phyloP scores from a whole-genome alignment of 2,113 vertebrate genomes.

The Pteronura brasiliensis region DNA sequence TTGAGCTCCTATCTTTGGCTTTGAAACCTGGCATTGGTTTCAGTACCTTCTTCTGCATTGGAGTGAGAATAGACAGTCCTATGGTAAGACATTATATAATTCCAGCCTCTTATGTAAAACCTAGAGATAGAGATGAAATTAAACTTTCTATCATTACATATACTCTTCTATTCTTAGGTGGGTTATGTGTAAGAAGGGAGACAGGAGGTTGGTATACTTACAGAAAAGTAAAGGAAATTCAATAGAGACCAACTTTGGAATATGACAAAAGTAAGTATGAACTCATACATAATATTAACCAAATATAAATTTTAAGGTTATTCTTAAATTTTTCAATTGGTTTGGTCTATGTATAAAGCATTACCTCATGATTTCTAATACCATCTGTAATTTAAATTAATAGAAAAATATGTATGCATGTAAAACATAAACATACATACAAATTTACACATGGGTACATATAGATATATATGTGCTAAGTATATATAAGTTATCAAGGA shows the following conservation, averaged over 20 bases:
- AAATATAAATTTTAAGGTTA: not conserved
- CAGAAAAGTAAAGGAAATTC: not conserved
- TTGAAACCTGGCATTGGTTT: constrained; percentile 5
- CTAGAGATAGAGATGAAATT: not conserved
- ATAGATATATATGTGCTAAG: not conserved
- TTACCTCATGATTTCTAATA: not conserved
- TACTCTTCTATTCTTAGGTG: not conserved
- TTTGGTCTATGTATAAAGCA: not conserved
- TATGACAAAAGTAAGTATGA: not conserved
- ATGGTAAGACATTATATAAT: not conserved
- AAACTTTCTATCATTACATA: not conserved
- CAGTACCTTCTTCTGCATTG: not conserved
- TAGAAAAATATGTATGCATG: not conserved
- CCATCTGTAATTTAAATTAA: not conserved
- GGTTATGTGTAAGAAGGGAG: not conserved
- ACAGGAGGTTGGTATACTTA: not conserved
- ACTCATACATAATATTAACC: not conserved
- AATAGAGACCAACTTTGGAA: not conserved
- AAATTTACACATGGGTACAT: not conserved
- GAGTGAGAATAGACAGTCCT: not conserved
- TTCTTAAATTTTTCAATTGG: not conserved
- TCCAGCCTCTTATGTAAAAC: not conserved
- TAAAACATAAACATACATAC: not conserved
- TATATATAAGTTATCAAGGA: not conserved
- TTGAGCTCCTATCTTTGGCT: not conserved